These are phyloP conservation scores for Adrianichthys oophorus DNA, from an alignment of 2,797 vertebrate species.

Conservation along the genomic window DNA sequence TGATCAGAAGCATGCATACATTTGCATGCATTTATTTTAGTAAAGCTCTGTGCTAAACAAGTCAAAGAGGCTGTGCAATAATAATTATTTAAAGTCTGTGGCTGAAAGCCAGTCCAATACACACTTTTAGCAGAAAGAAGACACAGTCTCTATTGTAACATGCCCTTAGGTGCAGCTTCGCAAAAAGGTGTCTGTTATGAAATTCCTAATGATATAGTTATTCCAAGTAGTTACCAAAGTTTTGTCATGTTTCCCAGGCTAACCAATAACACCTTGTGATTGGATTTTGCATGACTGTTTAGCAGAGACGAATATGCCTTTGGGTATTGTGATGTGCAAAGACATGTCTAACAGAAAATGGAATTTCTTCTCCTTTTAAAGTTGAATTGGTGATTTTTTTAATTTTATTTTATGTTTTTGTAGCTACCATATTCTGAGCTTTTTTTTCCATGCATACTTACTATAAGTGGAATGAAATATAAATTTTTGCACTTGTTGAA, in stretches of 20 bases:
- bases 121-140: not conserved
- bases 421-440: too few relatives aligned
- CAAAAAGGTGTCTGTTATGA: slow-evolving; percentile 22
- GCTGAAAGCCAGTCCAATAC: not conserved
- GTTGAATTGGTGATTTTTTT: too few relatives aligned
- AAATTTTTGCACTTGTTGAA: too few relatives aligned
- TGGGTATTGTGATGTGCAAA: slow-evolving; percentile 59
- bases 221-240: slow-evolving; percentile 11
- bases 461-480: too few relatives aligned
- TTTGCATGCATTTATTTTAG: slow-evolving; percentile 70
- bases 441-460: too few relatives aligned
- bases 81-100: slow-evolving; percentile 37
- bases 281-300: slow-evolving; percentile 23
- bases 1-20: slow-evolving; percentile 68
- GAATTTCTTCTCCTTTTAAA: slow-evolving; percentile 53
- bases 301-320: slow-evolving; percentile 32
- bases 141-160: too few relatives aligned
- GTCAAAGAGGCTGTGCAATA: slow-evolving; percentile 27
- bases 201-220: slow-evolving; percentile 16
- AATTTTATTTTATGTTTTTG: too few relatives aligned
- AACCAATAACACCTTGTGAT: slow-evolving; percentile 10
- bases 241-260: slow-evolving; percentile 15
- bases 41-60: slow-evolving; percentile 32
- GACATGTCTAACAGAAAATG: slow-evolving; percentile 66
- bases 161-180: not conserved